Evolutionary conservation across 2,797 vertebrate genomes (phyloP).

Genomic region (Mionectes olivaceus): DNA sequence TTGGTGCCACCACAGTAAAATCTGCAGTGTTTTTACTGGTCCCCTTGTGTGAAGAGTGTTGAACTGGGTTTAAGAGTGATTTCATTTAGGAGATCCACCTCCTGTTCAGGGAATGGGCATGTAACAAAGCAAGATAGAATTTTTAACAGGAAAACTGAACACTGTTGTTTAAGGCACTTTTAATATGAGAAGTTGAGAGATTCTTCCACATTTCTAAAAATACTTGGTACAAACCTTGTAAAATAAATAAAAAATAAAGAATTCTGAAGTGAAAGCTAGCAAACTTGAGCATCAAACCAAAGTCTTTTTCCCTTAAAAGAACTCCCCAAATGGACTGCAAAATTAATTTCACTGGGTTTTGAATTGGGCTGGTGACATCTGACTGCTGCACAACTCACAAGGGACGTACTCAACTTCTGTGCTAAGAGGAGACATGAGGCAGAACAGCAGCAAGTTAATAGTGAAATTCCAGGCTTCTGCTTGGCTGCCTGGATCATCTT

Average conservation of each 20-base stretch:
- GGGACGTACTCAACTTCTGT: neutral
- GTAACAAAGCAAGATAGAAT: neutral
- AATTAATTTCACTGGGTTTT: neutral
- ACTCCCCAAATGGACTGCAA: neutral
- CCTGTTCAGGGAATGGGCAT: neutral
- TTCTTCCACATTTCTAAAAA: neutral
- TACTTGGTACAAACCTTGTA: neutral
- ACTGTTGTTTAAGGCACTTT: neutral
- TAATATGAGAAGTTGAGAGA: neutral
- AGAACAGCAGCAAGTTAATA: neutral
- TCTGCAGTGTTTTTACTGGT: neutral
- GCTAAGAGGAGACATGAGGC: neutral
- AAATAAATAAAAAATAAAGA: neutral
- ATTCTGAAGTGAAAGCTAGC: neutral
- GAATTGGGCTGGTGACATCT: neutral
- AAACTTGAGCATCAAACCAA: neutral
- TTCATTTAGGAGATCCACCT: neutral
- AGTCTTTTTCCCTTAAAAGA: neutral
- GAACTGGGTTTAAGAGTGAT: neutral
- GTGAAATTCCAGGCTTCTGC: neutral
- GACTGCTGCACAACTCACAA: neutral
- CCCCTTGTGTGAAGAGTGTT: neutral
- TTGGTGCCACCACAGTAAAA: neutral
- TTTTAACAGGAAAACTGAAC: neutral
- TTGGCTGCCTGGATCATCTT: neutral